Conservation (phyloP, 92 coral and sea anemone genomes). For the Blastomussa wellsi region DNA sequence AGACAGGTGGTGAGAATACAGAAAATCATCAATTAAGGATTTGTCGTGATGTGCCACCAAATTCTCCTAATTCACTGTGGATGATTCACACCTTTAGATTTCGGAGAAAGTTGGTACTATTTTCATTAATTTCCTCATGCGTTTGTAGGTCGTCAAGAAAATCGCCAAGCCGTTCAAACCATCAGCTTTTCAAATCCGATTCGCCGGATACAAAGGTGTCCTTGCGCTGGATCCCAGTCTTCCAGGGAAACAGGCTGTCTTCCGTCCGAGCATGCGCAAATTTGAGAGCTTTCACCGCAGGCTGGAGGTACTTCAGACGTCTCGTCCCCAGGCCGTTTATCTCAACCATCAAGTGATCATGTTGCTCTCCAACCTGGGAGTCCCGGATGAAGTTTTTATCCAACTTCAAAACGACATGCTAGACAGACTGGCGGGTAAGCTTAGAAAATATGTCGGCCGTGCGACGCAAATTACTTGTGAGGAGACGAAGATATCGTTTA, state of each 20-base stretch:
- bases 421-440: constrained; percentile 85
- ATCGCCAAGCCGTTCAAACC: constrained; percentile 74
- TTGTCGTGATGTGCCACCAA: background rate
- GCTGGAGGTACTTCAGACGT: constrained; percentile 89
- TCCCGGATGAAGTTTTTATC: constrained; percentile 87
- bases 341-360: constrained; percentile 93
- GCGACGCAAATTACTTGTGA: background rate
- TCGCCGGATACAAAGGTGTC: constrained; percentile 95
- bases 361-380: constrained; percentile 93
- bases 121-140: background rate
- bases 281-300: constrained; percentile 84
- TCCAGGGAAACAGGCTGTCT: constrained; percentile 59
- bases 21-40: background rate
- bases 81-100: no score
- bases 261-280: constrained; percentile 92
- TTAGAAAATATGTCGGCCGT: background rate
- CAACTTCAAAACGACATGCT: constrained; percentile 72
- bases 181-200: constrained; percentile 95
- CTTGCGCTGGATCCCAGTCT: constrained; percentile 79
- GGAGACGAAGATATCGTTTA: background rate
- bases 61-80: background rate
- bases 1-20: background rate
- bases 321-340: constrained; percentile 96
- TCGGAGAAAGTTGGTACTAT: background rate
- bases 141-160: constrained; percentile 70